Evolutionary conservation across 2,113 vertebrate species (phyloP), one percentile per base, ranked within the genome.

Genomic region (Progne subis): DNA sequence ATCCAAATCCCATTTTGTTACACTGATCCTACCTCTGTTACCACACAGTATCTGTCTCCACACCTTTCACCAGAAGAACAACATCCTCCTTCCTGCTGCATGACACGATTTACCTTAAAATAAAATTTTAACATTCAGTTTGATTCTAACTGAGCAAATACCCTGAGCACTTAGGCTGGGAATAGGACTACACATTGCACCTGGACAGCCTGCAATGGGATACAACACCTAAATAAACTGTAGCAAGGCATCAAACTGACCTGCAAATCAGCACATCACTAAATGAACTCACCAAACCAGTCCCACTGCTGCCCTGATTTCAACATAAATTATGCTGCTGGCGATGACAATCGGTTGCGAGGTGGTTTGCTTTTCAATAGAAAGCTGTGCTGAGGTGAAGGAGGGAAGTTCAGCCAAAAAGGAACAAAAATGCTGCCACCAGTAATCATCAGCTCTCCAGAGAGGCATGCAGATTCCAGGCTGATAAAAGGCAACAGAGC

Each of bases 401-500:
- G 37, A 60, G 26, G 25, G 29, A 72, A 55, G 57, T 59, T 26
- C 32, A 67, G 20, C 18, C 65, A 61, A 63, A 75, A 86, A 50
- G 6, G 23, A 47, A n/a, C 37, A 18, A 50, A 26, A 8, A 61
- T 11, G 25, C 26, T 49, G 31, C 52, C 70, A 69, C 26, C 31
- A 24, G 8, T 20, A 44, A 44, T 4, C 41, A 64, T 31, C 6
- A 78, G 37, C 28, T 85, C 31, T 84, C 8, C 28, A 44, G 24
- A 29, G 31, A 75, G 67, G 47, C 0, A 0, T 47, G 70, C 32
- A 46, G 90, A 37, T 2, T 31, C 25, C 76, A 80, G 80, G n/a
- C 46, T 56, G 64, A 44, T 34, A 39, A 56, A 68, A 68, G n/a
- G 24, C 3, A 2, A 12, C 0, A 0, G 25, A 12, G 69, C 46